Conservation (phyloP, 2,113 vertebrate species). For the Phainopepla nitens region DNA sequence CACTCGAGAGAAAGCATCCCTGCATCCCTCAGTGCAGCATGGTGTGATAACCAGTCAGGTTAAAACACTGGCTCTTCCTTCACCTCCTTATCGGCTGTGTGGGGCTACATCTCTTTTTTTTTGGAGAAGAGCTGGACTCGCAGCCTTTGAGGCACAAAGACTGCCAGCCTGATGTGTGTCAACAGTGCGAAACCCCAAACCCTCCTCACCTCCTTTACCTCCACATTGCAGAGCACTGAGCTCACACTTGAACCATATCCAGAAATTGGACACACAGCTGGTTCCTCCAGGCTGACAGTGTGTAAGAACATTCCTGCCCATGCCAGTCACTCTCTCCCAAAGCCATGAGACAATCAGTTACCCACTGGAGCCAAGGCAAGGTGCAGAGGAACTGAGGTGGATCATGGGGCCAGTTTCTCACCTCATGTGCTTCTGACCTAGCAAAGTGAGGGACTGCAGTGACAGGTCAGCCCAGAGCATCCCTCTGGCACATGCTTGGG, state of each 20-base stretch:
- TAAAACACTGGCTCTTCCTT: not conserved
- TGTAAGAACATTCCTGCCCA: conserved; percentile 64
- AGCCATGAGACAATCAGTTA: conserved; percentile 61
- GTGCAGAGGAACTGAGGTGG: not conserved
- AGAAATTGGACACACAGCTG: conserved; percentile 77
- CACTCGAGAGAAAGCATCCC: accelerated
- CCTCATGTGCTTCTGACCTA: accelerated
- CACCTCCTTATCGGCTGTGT: not conserved
- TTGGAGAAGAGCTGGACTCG: not conserved
- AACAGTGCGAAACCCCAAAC: not conserved
- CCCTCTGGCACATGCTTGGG: accelerated
- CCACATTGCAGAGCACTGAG: conserved; percentile 55
- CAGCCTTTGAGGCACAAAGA: not conserved
- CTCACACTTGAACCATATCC: conserved; percentile 65
- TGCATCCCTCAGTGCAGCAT: accelerated
- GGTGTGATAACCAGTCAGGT: not conserved
- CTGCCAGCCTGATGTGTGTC: conserved; percentile 1
- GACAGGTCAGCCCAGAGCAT: not conserved
- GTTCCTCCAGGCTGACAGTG: conserved; percentile 56
- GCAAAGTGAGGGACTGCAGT: accelerated
- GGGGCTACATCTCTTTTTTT: not conserved
- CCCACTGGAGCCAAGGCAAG: conserved; percentile 15
- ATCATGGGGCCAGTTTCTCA: not conserved
- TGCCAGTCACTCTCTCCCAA: conserved; percentile 70
- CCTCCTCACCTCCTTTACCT: conserved; percentile 67